Conservation (phyloP, 2,113 vertebrate genomes). For the Daphoenositta chrysoptera region DNA sequence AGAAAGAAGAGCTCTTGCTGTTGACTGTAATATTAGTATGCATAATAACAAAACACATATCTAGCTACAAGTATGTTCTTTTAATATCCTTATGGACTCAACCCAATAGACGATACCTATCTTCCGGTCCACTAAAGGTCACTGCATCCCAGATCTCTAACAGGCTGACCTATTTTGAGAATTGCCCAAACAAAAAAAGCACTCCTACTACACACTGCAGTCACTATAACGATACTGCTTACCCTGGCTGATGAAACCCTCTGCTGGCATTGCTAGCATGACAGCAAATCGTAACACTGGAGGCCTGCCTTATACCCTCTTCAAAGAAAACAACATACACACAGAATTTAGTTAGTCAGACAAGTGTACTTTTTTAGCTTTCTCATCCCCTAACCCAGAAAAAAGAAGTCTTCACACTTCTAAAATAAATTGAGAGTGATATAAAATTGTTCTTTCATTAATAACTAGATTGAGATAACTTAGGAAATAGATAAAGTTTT, state of each 20-base stretch:
- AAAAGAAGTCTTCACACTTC: not conserved
- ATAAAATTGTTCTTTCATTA: not conserved
- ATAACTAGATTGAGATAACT: not conserved
- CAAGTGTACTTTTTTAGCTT: not conserved
- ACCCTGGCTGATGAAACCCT: not conserved
- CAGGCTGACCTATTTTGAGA: constrained; percentile 4
- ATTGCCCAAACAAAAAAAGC: not conserved
- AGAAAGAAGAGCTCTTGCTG: not conserved
- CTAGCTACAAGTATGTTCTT: not conserved
- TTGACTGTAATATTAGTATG: not conserved
- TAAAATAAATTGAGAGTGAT: not conserved
- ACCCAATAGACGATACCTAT: not conserved
- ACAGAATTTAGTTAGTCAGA: not conserved
- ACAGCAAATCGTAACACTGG: not conserved
- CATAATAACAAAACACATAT: not conserved
- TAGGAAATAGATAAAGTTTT: not conserved
- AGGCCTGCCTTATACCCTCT: not conserved
- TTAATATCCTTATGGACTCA: constrained; percentile 1
- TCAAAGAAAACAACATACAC: not conserved
- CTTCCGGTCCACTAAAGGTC: constrained; percentile 34
- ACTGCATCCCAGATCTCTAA: not conserved
- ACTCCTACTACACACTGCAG: not conserved
- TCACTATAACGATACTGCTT: not conserved
- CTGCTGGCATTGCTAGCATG: not conserved
- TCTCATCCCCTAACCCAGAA: not conserved